A percentile compares a stretch with the other conserved stretches of the same genome.
phyloP scores from a whole-genome alignment of 2,888 invertebrate species.

The Zele albiditarsus region DNA sequence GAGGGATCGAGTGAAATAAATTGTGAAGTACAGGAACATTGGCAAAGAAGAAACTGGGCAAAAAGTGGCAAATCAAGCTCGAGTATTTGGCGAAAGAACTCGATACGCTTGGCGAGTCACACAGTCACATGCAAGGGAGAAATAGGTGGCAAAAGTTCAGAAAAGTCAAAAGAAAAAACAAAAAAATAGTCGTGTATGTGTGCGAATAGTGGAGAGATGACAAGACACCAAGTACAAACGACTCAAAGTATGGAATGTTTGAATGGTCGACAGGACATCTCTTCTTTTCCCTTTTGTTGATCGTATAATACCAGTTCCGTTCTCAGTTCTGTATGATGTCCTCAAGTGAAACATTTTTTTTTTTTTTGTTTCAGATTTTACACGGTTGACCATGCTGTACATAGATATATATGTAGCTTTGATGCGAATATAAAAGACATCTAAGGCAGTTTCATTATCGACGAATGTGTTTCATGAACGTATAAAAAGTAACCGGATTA shows the following conservation, averaged over 20 bases:
- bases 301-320: slow-evolving; percentile 23
- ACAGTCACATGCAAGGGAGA: background rate
- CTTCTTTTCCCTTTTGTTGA: background rate
- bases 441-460: too few relatives aligned
- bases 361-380: slow-evolving; percentile 6
- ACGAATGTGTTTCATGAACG: too few relatives aligned
- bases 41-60: slow-evolving; percentile 31
- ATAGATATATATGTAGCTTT: background rate
- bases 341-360: slow-evolving; percentile 8
- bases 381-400: slow-evolving; percentile 18
- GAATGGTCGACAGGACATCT: background rate
- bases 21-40: background rate
- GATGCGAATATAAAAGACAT: too few relatives aligned
- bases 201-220: background rate
- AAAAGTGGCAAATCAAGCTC: slow-evolving; percentile 33
- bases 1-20: background rate
- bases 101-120: slow-evolving; percentile 37
- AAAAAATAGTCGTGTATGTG: background rate
- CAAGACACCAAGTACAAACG: background rate
- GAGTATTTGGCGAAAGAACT: slow-evolving; percentile 36
- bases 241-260: background rate
- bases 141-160: background rate
- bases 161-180: background rate
- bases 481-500: too few relatives aligned
- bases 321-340: slow-evolving; percentile 18